Evolutionary conservation across 2,113 vertebrate genomes (phyloP).

Genomic region (Psophia crepitans): DNA sequence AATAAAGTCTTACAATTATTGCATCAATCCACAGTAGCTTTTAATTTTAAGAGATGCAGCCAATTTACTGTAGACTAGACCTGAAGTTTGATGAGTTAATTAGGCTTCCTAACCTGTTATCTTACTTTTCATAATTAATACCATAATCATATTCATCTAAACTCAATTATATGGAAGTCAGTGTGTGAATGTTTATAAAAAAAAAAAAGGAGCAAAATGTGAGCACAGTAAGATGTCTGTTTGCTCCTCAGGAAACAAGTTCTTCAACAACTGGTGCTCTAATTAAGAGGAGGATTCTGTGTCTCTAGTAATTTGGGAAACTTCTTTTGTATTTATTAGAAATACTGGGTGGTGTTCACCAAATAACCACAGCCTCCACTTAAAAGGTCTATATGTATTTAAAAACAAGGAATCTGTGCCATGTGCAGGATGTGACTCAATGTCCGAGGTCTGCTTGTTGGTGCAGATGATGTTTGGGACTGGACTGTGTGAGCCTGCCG

Average conservation of each 20-base stretch:
- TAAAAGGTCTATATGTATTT: not conserved
- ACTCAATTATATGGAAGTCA: not conserved
- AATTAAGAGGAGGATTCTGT: not conserved
- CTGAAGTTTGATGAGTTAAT: slow-evolving; percentile 46
- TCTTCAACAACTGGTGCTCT: not conserved
- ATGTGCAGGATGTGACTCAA: not conserved
- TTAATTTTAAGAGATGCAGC: not conserved
- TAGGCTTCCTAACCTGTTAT: slow-evolving; percentile 40
- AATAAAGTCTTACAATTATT: not conserved
- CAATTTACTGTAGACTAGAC: slow-evolving; percentile 8
- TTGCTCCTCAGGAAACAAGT: not conserved
- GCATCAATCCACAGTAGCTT: not conserved
- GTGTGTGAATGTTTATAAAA: not conserved
- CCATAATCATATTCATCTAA: slow-evolving; percentile 27
- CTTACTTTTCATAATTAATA: slow-evolving; percentile 44
- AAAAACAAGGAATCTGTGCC: not conserved
- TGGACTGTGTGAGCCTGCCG: not conserved
- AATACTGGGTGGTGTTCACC: not conserved
- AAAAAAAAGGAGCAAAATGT: not conserved
- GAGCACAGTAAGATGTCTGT: not conserved
- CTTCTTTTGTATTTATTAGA: not conserved
- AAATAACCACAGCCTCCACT: not conserved
- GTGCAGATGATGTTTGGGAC: not conserved
- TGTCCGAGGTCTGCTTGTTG: not conserved
- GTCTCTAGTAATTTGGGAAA: not conserved